Base-by-base conservation (phyloP, 2,888 invertebrate species). In the Dastarcus helophoroides region DNA sequence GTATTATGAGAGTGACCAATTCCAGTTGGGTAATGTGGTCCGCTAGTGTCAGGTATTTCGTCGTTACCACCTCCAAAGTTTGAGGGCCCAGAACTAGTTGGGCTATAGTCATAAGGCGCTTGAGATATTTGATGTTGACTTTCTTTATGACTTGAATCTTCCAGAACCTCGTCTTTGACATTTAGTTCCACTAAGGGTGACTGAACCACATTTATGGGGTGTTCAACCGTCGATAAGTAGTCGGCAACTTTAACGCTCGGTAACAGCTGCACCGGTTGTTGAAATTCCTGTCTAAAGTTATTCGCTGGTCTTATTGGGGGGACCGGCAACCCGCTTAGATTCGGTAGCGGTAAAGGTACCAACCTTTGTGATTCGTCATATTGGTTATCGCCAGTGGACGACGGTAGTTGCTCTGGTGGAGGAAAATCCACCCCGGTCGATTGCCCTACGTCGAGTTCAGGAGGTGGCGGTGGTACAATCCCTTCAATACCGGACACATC, bases 141-240 rank as follows among this genome's bases (percentile, higher is more conserved):
- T 22, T 33, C 31, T 28, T 32, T 3, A 28, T 22, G 7, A 22
- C 9, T 6, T 33, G 22, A 10, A 26, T 10, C 31, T 44, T 37
- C 9, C 4, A 29, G 22, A 10, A 26, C 10, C 31, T 44, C 38
- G 31, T 48, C 37, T 22, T 41, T 48, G 4, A 60, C 50, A 29
- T 67, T 65, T 22, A 77, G 59, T 46, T 79, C 79, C 31, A 76
- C 65, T n/a, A 76, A 48, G 10, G 79, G 76, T 9, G 84, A 73
- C 45, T 80, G 74, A 33, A 80, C 69, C 31, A 75, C 68, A 41
- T 77, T 76, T 22, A 78, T 68, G 6, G 82, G 79, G 54, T 80
- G 78, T 42, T 80, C 78, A 22, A 81, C 65, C 2, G 79, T 76
- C 22, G 79, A 75, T 1, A 79, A 64, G 46, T 69, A 80, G 48